Base-by-base conservation (phyloP, 2,113 vertebrate species). In the Misgurnus mizolepis region DNA sequence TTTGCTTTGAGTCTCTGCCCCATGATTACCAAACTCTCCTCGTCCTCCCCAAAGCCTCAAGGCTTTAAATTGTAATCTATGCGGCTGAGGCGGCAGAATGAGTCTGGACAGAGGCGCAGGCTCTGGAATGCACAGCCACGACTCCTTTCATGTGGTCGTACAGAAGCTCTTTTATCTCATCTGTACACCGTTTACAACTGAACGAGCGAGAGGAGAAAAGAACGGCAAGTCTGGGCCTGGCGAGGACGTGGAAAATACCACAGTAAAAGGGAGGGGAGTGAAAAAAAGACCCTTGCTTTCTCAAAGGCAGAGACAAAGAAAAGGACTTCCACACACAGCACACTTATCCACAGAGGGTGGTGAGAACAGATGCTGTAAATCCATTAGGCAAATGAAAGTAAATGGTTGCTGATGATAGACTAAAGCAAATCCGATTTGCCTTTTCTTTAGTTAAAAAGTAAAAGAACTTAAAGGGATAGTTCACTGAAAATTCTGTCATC, bases 61-160 rank as follows among this genome's bases (percentile, higher is more conserved):
- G 74, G 74, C 61, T 77, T 77, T 41, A 77, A 53, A 40, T 62
- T 75, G 41, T 64, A 75, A 49, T 75, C 72, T 64, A 43, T 62
- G 72, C 6, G 60, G 40, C 47, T 45, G 53, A 72, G 68, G 53
- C 47, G 17, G 55, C 47, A 34, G 61, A 72, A 75, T 75, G 72
- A 49, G 72, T 75, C 72, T 75, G 72, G 55, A 55, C 74, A 69
- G 71, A 79, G 67, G 45, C 10, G 73, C 55, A 45, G 69, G 39
- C 72, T 27, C 61, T 53, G 74, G 74, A 77, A 77, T 77, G 74
- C 7, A 49, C 60, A 7, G 55, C 71, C 6, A 85, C 76, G 78
- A 82, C 83, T 85, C 87, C 90, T 91, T 92, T 91, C 89, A 92
- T 92, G 90, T 90, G 91, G 90, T 90, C 73, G 76, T 0, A 82